A percentile compares a stretch with the other conserved stretches of the same genome.
These are phyloP conservation scores for Anarrhichthys ocellatus DNA, from an alignment of 2,113 vertebrate species.

Conservation along the genomic window DNA sequence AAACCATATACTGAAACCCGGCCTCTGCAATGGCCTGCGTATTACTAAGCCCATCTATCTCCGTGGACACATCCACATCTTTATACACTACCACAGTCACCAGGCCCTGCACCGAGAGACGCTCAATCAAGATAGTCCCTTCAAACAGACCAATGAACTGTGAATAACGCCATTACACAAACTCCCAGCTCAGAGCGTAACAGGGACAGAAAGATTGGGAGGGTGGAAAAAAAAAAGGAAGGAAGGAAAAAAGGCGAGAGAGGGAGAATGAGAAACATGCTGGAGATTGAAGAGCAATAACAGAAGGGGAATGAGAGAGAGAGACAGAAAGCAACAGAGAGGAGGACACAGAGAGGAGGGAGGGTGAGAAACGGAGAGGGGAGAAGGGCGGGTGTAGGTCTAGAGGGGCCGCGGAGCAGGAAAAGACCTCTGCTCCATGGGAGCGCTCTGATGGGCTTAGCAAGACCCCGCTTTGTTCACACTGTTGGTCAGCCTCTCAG, in stretches of 20 bases:
- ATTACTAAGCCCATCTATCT: slow-evolving; percentile 74
- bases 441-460: slow-evolving; percentile 77
- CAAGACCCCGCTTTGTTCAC: slow-evolving; percentile 72
- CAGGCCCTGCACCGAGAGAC: slow-evolving; percentile 68
- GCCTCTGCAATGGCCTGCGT: slow-evolving; percentile 69
- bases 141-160: slow-evolving; percentile 84
- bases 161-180: slow-evolving; percentile 82
- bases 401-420: slow-evolving; percentile 67
- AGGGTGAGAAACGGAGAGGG: slow-evolving; percentile 57
- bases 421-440: slow-evolving; percentile 78
- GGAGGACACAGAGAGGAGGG: slow-evolving; percentile 48
- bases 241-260: not conserved
- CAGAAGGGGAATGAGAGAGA: slow-evolving; percentile 19
- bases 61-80: slow-evolving; percentile 73
- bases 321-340: slow-evolving; percentile 58
- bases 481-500: slow-evolving; percentile 77
- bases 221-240: slow-evolving; percentile 25
- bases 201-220: slow-evolving; percentile 59
- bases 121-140: slow-evolving; percentile 83
- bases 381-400: slow-evolving; percentile 43
- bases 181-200: slow-evolving; percentile 68
- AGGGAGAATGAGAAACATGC: slow-evolving; percentile 31
- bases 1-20: slow-evolving; percentile 26
- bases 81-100: slow-evolving; percentile 77
- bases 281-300: slow-evolving; percentile 44